Conservation (phyloP, 2,797 vertebrate species). For the Pseudochromis fuscus region DNA sequence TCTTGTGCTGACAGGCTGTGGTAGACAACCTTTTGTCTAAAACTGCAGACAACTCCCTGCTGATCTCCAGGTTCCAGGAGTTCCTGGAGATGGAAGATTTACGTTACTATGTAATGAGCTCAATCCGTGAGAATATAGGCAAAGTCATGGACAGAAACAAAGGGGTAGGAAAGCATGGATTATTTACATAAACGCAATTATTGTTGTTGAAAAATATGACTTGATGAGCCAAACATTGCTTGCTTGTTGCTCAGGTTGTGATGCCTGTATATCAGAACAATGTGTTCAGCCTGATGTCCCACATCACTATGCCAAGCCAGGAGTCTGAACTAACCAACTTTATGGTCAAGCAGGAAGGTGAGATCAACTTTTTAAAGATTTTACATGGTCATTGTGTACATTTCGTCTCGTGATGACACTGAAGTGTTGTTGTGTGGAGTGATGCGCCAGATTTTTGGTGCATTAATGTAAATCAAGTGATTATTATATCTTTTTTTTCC, state of each 20-base stretch:
- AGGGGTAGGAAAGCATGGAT: conserved; percentile 78
- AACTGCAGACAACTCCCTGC: conserved; percentile 82
- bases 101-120: conserved; percentile 91
- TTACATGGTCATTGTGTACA: neutral
- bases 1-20: conserved; percentile 78
- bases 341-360: conserved; percentile 88
- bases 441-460: neutral
- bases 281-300: conserved; percentile 88
- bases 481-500: neutral
- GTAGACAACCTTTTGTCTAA: conserved; percentile 86
- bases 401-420: neutral
- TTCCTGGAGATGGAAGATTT: conserved; percentile 91
- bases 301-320: conserved; percentile 87
- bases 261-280: conserved; percentile 90
- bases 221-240: neutral
- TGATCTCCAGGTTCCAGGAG: conserved; percentile 92
- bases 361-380: conserved; percentile 45
- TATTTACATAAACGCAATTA: neutral
- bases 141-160: conserved; percentile 85
- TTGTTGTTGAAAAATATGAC: neutral
- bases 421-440: neutral
- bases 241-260: conserved; percentile 65
- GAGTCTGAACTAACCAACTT: conserved; percentile 84
- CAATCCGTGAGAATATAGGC: conserved; percentile 72
- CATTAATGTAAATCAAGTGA: neutral